phyloP scores from a whole-genome alignment of 2,113 vertebrate species.

The Scytalopus superciliaris region DNA sequence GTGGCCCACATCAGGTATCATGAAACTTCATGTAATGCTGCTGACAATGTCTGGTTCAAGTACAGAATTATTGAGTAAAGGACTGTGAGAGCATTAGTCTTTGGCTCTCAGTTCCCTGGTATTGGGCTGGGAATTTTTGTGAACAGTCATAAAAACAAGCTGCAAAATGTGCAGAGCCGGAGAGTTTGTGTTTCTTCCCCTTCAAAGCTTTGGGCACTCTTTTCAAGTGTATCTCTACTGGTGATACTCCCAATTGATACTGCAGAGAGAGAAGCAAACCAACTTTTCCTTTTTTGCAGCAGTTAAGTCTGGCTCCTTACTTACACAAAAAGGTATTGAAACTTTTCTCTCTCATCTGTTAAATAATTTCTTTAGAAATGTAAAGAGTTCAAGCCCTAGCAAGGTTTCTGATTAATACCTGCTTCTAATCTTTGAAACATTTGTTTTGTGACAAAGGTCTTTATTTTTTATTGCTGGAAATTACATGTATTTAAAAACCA shows the following conservation, averaged over 20 bases:
- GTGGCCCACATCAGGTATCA: fast-evolving
- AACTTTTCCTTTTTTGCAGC: background rate
- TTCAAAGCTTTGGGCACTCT: background rate
- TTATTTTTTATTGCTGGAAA: background rate
- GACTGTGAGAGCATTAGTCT: background rate
- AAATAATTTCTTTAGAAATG: background rate
- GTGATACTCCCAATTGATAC: too few species aligned
- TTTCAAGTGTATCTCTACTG: background rate
- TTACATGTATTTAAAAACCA: background rate
- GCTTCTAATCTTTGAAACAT: background rate
- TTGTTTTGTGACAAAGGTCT: background rate
- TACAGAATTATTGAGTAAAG: background rate
- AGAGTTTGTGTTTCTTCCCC: background rate
- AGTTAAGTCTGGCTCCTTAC: background rate
- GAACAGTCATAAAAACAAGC: background rate
- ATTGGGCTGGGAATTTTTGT: background rate
- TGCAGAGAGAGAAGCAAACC: background rate
- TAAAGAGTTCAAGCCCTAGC: background rate
- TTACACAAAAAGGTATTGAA: background rate
- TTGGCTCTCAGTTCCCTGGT: background rate
- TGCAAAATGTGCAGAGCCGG: background rate
- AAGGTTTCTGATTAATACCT: constrained; percentile 1
- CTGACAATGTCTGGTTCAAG: background rate
- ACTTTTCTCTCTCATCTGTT: background rate
- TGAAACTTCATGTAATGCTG: background rate